Base-by-base conservation (phyloP, 2,888 invertebrate genomes). In the Pseudeuparius sepicola region DNA sequence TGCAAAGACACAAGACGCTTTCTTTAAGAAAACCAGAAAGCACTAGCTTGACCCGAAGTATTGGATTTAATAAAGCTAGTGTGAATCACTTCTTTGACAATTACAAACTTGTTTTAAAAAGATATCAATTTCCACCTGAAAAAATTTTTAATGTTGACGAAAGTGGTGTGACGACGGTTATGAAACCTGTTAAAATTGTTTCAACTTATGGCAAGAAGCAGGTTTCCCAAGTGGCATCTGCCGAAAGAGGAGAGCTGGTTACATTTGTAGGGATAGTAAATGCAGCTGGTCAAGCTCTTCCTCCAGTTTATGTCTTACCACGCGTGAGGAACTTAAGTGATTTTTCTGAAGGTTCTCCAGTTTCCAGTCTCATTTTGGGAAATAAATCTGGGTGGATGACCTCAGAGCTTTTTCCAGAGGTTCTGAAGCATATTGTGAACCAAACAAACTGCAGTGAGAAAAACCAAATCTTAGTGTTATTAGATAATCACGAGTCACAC, bases 21-120 rank as follows among this genome's bases (percentile, higher is more conserved):
- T 26, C 34, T 14, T 14, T 32, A 10, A 32, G 32, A 32, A 50
- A 48, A 24, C 48, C 50, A n/a, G 50, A 51, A 45, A 48, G 45
- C 25, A 49, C 45, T 6, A 49, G 50, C 34, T 28, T 44, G 28
- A 40, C 44, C 5, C 29, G 51, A 36, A 23, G 33, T 3, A 46
- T 39, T n/a, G 44, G 32, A 14, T 32, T 32, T 13, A 32, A 18
- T 13, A 20, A 41, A 41, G 16, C 29, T 29, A 29, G 20, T 2
- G 36, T 42, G 10, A 17, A 11, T 26, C 27, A 13, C 35, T 41
- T 39, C n/a, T 40, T 40, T 40, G 23, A 31, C 10, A 41, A 41
- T 24, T 35, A 39, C 17, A 24, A 14, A 4, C 3, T 3, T 9
- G 27, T 30, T 2, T 13, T 34, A 25, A 14, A 15, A 32, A 32